Evolutionary conservation across 2,888 invertebrate genomes (phyloP), one percentile per base, ranked within the genome.

Genomic region (Chironomus riparius): DNA sequence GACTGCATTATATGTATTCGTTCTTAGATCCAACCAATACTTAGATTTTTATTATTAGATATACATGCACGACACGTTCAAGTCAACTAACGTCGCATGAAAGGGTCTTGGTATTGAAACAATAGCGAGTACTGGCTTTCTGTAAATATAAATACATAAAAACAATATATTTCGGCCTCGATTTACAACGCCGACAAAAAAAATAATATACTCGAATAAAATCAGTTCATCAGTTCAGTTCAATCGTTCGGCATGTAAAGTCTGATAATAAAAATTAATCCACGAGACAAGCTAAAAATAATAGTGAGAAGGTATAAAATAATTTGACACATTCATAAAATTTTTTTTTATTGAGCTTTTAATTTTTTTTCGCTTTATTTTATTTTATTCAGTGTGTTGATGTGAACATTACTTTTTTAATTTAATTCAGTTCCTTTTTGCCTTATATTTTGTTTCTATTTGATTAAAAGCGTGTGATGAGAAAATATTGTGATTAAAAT

Each of bases 251-350:
- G 50, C 72, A 62, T 62, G 72, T 62, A 62, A 73, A 62, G 72
- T 73, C 47, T 56, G 50, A 73, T 38, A 38, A 38, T 38, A 38
- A 38, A 38, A 38, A 38, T 38, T 10, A 38, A 38, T 38, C 38
- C 38, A 38, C 38, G 38, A n/a, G n/a, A 38, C 38, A 38, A 38
- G 38, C 38, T 38, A 56, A 56, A 22, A 24, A 65, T 12, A 18
- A 73, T 56, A 62, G 62, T 73, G 72, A 62, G 10, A 65, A 65
- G 65, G 18, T 62, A 73, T 73, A 18, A 73, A 73, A 56, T 62
- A 73, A 73, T 73, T 73, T 73, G 72, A 73, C 72, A 73, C 62
- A 73, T 73, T 73, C 72, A 73, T 73, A 73, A 73, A 73, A 73
- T 13, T 68, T 13, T n/a, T 28, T 68, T 50, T 7, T 62, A 62